These are phyloP conservation scores for Cheilosia pagana DNA, from an alignment of 2,888 invertebrate species.

Conservation along the genomic window DNA sequence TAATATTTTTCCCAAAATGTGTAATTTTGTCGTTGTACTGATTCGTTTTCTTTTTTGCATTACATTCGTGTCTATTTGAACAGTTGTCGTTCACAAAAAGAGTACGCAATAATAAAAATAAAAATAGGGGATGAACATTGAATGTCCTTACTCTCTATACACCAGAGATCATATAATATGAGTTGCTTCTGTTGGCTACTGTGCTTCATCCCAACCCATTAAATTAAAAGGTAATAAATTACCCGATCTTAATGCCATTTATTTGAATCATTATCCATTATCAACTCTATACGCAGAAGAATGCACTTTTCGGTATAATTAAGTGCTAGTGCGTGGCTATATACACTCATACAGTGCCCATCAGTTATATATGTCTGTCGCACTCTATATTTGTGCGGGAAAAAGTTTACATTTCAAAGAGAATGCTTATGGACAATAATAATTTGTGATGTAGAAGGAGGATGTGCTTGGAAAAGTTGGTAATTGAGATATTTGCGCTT, in stretches of 20 bases:
- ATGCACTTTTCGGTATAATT: conserved; percentile 62
- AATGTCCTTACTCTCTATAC: conserved; percentile 17
- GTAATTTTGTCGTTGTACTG: conserved; percentile 39
- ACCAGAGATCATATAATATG: neutral
- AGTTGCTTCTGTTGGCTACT: conserved; percentile 27
- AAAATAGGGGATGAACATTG: conserved; percentile 61
- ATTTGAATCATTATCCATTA: conserved; percentile 76
- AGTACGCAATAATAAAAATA: conserved; percentile 5
- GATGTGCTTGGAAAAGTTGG: neutral
- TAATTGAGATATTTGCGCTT: no score
- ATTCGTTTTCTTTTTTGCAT: conserved; percentile 38
- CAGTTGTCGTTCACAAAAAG: conserved; percentile 50
- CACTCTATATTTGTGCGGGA: conserved; percentile 28
- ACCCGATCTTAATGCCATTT: conserved; percentile 80
- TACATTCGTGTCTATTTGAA: conserved; percentile 58
- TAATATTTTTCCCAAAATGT: conserved; percentile 54
- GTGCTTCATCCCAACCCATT: conserved; percentile 80
- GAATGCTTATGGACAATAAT: conserved; percentile 18
- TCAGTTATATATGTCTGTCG: neutral
- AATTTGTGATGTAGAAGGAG: neutral
- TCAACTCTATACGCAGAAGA: conserved; percentile 55
- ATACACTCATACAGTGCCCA: conserved; percentile 20
- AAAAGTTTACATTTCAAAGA: conserved; percentile 28
- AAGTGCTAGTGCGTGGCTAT: conserved; percentile 53
- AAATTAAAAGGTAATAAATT: conserved; percentile 83